Conservation (phyloP, 2,113 vertebrate species). For the Sinocyclocheilus rhinocerous region DNA sequence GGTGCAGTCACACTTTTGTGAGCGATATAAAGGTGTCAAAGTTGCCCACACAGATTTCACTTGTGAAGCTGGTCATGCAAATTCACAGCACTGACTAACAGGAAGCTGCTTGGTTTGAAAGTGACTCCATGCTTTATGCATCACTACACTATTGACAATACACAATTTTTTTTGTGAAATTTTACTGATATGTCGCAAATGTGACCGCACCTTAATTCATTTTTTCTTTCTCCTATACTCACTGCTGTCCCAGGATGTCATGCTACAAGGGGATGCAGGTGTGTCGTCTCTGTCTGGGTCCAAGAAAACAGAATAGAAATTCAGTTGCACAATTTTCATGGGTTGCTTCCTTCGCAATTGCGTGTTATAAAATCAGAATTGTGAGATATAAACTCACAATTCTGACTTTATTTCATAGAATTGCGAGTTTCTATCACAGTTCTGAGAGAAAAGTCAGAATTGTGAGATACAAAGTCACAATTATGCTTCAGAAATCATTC, state of each 20-base stretch:
- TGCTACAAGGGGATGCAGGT: slow-evolving; percentile 76
- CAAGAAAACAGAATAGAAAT: slow-evolving; percentile 14
- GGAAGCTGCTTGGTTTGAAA: not conserved
- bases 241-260: slow-evolving; percentile 79
- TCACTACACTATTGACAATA: not conserved
- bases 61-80: no score
- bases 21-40: no score
- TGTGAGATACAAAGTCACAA: not conserved
- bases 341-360: no score
- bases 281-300: slow-evolving; percentile 76
- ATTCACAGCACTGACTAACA: not conserved
- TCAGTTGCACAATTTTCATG: not conserved
- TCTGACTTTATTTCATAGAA: no score
- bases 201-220: not conserved
- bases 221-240: slow-evolving; percentile 55
- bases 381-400: no score
- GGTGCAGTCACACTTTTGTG: not conserved
- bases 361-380: no score
- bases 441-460: no score
- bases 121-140: not conserved
- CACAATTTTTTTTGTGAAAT: not conserved
- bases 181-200: not conserved
- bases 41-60: not conserved
- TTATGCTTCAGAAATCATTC: not conserved
- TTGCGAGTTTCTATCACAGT: no score